Percentiles rank a stretch among this genome's conserved stretches.
Evolutionary conservation across 2,113 vertebrate species (phyloP).

Genomic region (Malurus cyaneus): DNA sequence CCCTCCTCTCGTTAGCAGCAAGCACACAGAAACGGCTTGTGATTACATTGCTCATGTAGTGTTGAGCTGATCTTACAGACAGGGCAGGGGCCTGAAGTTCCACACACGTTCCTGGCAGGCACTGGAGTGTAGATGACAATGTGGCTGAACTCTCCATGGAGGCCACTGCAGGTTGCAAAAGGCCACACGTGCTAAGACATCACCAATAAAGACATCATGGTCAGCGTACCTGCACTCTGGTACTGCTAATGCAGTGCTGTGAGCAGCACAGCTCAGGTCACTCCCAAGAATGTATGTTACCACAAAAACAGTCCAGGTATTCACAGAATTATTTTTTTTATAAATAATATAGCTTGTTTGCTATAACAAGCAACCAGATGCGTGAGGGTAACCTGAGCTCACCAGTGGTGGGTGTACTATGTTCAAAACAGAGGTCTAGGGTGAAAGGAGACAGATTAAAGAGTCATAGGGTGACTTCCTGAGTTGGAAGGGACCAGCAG

Average conservation of each 20-base stretch:
- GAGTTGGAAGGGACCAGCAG: not conserved
- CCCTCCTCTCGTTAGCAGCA: not conserved
- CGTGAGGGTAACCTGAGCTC: not conserved
- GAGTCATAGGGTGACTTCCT: not conserved
- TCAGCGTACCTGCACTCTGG: accelerated
- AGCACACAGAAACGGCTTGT: not conserved
- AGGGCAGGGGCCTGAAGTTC: not conserved
- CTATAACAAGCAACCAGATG: accelerated
- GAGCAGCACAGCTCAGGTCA: not conserved
- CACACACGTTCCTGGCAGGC: not conserved
- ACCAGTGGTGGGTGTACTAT: not conserved
- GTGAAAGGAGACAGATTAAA: not conserved
- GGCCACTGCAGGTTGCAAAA: not conserved
- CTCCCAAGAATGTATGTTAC: not conserved
- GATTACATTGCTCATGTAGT: not conserved
- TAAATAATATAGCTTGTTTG: not conserved
- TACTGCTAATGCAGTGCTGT: not conserved
- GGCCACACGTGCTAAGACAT: not conserved
- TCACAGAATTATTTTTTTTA: not conserved
- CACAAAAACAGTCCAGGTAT: not conserved
- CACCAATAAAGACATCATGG: not conserved
- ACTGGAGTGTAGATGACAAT: not conserved
- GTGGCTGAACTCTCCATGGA: not conserved
- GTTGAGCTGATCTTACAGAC: not conserved
- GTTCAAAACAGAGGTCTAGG: not conserved